Evolutionary conservation across 1,140 invertebrate genomes (phyloP).

Genomic region (Aphis gossypii): DNA sequence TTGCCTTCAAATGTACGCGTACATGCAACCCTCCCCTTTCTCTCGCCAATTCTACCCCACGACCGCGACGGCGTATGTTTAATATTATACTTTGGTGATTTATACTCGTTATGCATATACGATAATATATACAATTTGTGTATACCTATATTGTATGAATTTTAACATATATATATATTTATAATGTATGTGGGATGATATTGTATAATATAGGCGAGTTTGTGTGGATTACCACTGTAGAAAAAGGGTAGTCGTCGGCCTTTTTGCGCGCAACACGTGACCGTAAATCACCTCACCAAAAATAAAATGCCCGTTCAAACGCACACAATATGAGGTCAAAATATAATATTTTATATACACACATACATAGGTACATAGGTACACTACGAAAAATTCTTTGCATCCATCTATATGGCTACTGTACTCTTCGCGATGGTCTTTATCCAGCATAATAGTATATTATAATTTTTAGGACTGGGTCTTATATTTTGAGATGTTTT

Average conservation of each 20-base stretch:
- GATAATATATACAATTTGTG: neutral
- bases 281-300: neutral
- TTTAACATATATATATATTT: neutral
- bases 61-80: neutral
- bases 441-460: neutral
- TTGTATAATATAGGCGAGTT: neutral
- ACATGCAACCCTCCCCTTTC: neutral
- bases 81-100: neutral
- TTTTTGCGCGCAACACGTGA: neutral
- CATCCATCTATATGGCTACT: neutral
- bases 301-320: neutral
- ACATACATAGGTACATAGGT: no score
- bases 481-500: slow-evolving; percentile 12
- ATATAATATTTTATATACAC: neutral
- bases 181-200: neutral
- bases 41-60: neutral
- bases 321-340: neutral
- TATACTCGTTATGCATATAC: neutral
- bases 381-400: neutral
- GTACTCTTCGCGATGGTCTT: neutral
- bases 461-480: neutral
- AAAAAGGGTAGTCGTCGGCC: neutral
- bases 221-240: neutral
- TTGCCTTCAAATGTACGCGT: neutral
- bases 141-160: neutral